Conservation (phyloP, 2,113 vertebrate species). For the Mus spicilegus region DNA sequence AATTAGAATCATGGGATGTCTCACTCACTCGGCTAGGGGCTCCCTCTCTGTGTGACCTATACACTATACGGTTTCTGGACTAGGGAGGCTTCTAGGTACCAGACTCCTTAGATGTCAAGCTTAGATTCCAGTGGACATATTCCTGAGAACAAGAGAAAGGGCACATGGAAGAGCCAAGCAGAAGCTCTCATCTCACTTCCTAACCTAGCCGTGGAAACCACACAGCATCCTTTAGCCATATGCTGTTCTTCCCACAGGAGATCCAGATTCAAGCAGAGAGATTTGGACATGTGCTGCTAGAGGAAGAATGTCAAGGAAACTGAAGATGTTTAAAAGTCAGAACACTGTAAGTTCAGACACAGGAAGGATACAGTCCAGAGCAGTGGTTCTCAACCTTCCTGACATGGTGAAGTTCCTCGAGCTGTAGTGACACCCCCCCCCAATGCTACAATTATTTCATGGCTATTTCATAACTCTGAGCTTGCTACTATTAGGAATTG, state of each 20-base stretch:
- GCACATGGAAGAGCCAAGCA: background rate
- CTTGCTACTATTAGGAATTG: background rate
- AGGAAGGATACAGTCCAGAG: background rate
- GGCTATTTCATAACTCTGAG: background rate
- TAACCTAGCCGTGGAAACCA: background rate
- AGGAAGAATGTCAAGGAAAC: background rate
- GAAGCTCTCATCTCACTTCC: background rate
- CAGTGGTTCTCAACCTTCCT: background rate
- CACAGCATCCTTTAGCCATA: background rate
- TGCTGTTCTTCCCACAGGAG: background rate
- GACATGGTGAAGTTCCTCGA: fast-evolving
- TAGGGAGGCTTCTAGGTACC: background rate
- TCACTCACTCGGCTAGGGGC: background rate
- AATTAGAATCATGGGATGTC: fast-evolving
- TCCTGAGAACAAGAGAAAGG: background rate
- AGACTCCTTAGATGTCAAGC: background rate
- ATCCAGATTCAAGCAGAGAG: background rate
- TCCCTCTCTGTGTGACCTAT: background rate
- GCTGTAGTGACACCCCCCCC: too few species aligned
- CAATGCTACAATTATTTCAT: background rate
- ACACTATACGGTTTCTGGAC: background rate
- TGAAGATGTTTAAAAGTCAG: background rate
- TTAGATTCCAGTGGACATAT: background rate
- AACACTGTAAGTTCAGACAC: background rate
- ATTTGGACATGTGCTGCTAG: background rate